Evolutionary conservation across 2,888 invertebrate species (phyloP).

Genomic region (Mechanitis mazaeus): DNA sequence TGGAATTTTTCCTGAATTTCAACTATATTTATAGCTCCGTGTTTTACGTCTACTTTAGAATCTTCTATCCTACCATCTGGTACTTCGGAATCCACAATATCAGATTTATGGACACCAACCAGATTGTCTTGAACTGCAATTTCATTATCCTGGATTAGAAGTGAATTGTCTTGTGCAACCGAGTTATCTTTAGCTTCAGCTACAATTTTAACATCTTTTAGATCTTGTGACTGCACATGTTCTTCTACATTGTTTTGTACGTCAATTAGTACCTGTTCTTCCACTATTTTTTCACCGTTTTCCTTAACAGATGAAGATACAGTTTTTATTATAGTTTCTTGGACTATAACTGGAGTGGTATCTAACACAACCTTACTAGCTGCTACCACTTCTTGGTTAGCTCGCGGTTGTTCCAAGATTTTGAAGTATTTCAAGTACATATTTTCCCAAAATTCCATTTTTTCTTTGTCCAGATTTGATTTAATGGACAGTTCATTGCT

Average conservation of each 20-base stretch:
- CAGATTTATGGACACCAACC: conserved; percentile 12
- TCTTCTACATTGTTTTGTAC: conserved; percentile 12
- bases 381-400: conserved; percentile 25
- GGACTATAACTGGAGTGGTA: conserved; percentile 26
- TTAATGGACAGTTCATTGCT: conserved; percentile 50
- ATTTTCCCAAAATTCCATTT: conserved; percentile 65
- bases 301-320: conserved; percentile 14
- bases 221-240: conserved; percentile 7
- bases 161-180: background rate
- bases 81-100: conserved; percentile 27
- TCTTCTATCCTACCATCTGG: conserved; percentile 35
- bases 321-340: conserved; percentile 31
- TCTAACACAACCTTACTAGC: conserved; percentile 22
- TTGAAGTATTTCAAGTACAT: conserved; percentile 59
- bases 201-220: conserved; percentile 9
- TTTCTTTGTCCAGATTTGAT: conserved; percentile 54
- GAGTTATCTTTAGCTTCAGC: too few species aligned
- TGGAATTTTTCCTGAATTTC: conserved; percentile 24
- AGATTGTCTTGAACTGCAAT: conserved; percentile 18
- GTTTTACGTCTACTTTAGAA: conserved; percentile 31
- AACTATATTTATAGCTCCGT: conserved; percentile 20
- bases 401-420: conserved; percentile 55
- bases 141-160: conserved; percentile 17
- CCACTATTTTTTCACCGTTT: conserved; percentile 12
- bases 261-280: conserved; percentile 17